These are phyloP conservation scores for Alloscopus bannaensis DNA, from an alignment of 2,888 invertebrate genomes.

Conservation along the genomic window DNA sequence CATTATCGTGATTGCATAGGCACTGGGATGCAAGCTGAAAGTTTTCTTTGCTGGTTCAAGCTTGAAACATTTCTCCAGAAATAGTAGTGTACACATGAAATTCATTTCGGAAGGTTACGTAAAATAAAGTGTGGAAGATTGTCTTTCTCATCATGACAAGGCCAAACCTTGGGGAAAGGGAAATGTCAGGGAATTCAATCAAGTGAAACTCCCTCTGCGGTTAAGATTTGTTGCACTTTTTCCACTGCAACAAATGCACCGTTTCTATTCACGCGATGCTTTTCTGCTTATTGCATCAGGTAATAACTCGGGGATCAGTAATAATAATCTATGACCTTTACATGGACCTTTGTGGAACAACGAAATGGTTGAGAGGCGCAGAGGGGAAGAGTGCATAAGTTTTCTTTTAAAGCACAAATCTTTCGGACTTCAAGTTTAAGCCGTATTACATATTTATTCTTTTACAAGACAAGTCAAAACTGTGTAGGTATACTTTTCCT, in stretches of 20 bases:
- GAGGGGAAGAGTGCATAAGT: conserved; percentile 22
- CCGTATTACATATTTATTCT: neutral
- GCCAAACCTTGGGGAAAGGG: conserved; percentile 17
- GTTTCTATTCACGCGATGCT: neutral
- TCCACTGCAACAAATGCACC: no score
- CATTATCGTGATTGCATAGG: no score
- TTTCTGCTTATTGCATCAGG: conserved; percentile 22
- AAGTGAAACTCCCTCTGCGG: conserved; percentile 9
- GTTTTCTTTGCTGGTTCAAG: no score
- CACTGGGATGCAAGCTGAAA: no score
- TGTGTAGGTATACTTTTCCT: neutral
- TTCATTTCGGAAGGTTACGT: neutral
- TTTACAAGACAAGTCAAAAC: no score
- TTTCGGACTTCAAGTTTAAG: conserved; percentile 2
- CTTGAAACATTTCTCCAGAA: no score
- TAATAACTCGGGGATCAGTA: conserved; percentile 38
- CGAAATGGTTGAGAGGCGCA: conserved; percentile 4
- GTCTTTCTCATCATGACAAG: conserved; percentile 40
- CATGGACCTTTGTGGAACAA: conserved; percentile 9
- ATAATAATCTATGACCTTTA: conserved; percentile 49
- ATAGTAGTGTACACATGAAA: conserved; percentile 10
- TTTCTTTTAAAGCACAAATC: conserved; percentile 18
- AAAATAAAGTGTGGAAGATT: no score
- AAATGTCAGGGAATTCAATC: conserved; percentile 52
- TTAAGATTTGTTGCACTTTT: conserved; percentile 11